These are phyloP conservation scores for Novumbra hubbsi DNA, from an alignment of 2,797 vertebrate species.

Conservation along the genomic window DNA sequence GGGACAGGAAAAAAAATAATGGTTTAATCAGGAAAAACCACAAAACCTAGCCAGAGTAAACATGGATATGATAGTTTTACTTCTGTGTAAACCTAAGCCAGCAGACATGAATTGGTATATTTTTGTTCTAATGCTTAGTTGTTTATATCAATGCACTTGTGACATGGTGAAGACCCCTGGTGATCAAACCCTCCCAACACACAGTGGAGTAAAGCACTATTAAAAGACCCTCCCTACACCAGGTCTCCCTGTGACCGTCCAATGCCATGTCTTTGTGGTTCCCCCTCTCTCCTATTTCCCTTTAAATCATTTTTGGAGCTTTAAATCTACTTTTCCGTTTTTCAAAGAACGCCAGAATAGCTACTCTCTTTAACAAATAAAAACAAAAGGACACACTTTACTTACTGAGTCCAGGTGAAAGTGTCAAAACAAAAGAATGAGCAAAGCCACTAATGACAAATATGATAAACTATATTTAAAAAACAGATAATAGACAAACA, in stretches of 20 bases:
- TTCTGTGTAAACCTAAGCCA: neutral
- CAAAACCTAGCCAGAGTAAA: neutral
- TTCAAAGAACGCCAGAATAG: neutral
- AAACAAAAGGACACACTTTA: neutral
- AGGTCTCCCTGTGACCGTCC: neutral
- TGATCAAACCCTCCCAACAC: neutral
- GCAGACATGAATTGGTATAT: neutral
- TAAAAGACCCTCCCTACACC: neutral
- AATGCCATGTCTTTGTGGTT: slow-evolving; percentile 11
- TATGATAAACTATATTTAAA: neutral
- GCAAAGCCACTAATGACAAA: neutral
- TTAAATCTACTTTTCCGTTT: neutral
- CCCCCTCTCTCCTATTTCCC: neutral
- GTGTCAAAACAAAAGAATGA: neutral
- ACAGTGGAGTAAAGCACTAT: neutral
- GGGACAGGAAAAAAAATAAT: neutral
- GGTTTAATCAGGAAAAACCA: neutral
- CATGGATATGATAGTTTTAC: neutral
- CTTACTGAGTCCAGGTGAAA: neutral
- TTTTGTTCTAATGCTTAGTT: neutral
- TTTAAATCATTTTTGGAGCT: neutral
- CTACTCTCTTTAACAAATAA: slow-evolving; percentile 6
- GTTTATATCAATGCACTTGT: slow-evolving; percentile 7
- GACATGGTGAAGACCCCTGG: neutral
- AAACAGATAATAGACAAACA: neutral